Percentiles rank a stretch among this genome's conserved stretches.
phyloP scores from a whole-genome alignment of 2,797 vertebrate genomes.

The Sebastiscus tertius region DNA sequence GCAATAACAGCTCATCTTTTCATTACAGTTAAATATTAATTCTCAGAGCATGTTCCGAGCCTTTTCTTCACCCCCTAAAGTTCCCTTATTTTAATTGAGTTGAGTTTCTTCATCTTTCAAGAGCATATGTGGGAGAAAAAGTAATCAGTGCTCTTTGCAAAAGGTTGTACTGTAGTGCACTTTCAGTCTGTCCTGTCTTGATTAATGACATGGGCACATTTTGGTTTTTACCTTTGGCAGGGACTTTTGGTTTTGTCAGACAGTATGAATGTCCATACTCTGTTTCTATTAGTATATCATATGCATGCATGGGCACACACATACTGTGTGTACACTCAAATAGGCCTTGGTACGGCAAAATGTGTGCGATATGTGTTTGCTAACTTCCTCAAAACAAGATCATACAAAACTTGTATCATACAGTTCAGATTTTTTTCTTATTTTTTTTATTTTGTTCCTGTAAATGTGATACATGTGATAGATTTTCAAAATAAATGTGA shows the following conservation, averaged over 20 bases:
- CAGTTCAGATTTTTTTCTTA: neutral
- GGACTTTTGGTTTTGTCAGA: neutral
- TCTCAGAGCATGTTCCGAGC: constrained; percentile 27
- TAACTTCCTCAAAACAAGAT: neutral
- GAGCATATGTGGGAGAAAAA: constrained; percentile 3
- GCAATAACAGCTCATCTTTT: constrained; percentile 48
- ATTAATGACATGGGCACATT: neutral
- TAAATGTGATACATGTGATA: neutral
- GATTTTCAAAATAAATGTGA: neutral
- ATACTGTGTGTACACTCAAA: neutral
- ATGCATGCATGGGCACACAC: neutral
- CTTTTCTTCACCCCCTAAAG: constrained; percentile 12
- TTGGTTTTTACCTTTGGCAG: neutral
- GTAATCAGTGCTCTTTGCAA: constrained; percentile 32
- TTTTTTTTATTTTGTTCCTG: neutral
- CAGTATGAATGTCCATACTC: neutral
- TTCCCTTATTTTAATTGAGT: constrained; percentile 51
- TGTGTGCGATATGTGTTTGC: neutral
- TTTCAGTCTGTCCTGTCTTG: neutral
- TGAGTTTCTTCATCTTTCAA: constrained; percentile 43
- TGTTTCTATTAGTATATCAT: neutral
- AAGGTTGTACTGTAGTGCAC: constrained; percentile 11
- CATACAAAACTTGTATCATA: neutral
- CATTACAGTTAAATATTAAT: constrained; percentile 61
- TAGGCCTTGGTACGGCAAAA: neutral